Evolutionary conservation across 2,888 invertebrate genomes (phyloP), one percentile per base, ranked within the genome.

Genomic region (Drosophila paramelanica): DNA sequence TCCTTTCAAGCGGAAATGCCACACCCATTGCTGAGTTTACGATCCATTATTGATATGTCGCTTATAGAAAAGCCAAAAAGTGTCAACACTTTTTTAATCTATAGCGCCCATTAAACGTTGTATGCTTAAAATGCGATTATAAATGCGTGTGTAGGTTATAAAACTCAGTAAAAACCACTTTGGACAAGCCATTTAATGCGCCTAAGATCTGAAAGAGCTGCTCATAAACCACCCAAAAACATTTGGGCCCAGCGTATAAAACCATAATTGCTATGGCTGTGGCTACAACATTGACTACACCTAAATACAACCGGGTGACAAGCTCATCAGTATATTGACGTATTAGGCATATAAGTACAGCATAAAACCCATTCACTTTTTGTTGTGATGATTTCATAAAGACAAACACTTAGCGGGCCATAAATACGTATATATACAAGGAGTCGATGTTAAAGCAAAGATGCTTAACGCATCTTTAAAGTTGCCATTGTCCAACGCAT

Each of bases 301-400:
- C 53, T 36, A 36, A 49, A 66, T 11, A 39, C 42, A 27, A 52
- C 36, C 25, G 43, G 45, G 39, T 33, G 42, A 50, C 49, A 39
- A 45, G 53, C 49, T 56, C 45, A 53, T 57, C 58, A 55, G 45
- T 55, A 46, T 67, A 74, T 79, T 75, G 70, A 75, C 33, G 69
- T 51, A 78, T 78, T 67, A 38, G 74, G 49, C 11, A 41, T 45
- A 50, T 79, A 79, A 75, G 84, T 73, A 74, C 75, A 70, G 67
- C 88, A 88, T 83, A 89, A 83, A 89, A 82, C 60, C 79, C 83
- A 83, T 83, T 83, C 83, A 89, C 83, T 88, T 89, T 83, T 83
- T 89, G 67, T 86, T 69, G 55, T 53, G 84, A 69, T 74, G 69
- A 77, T 72, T 84, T 77, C 75, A 67, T 67, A 73, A 64, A 66